These are phyloP conservation scores for Nymphalis polychloros DNA, from an alignment of 2,888 invertebrate genomes.

Conservation along the genomic window DNA sequence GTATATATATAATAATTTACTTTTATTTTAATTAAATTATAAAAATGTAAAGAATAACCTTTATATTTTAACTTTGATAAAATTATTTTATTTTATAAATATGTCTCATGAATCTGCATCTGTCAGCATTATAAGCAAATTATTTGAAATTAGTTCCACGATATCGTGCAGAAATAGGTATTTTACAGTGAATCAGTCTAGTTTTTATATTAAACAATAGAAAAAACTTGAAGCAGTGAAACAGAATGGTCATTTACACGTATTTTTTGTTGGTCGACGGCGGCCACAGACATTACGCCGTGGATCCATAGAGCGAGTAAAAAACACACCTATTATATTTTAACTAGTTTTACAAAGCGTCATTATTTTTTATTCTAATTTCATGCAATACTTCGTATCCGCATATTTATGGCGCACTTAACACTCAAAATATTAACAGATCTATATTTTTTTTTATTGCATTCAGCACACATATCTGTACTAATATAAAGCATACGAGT, in stretches of 20 bases:
- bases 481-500: no score
- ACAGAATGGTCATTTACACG: slow-evolving; percentile 27
- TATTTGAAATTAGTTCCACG: neutral
- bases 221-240: slow-evolving; percentile 11
- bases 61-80: no score
- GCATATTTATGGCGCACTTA: neutral
- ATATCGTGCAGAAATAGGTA: neutral
- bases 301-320: neutral
- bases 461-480: no score
- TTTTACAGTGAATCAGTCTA: neutral
- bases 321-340: slow-evolving; percentile 4
- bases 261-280: slow-evolving; percentile 17
- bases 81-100: no score
- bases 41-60: no score
- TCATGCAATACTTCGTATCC: neutral
- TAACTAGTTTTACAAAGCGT: slow-evolving; percentile 4
- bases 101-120: no score
- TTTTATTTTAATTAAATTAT: neutral
- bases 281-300: neutral
- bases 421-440: neutral
- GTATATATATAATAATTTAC: no score
- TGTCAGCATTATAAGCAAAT: no score
- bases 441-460: no score
- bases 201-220: neutral
- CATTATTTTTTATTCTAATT: neutral